Evolutionary conservation across 2,113 vertebrate genomes (phyloP), one percentile per base, ranked within the genome.

Genomic region (Malaclemys terrapin): DNA sequence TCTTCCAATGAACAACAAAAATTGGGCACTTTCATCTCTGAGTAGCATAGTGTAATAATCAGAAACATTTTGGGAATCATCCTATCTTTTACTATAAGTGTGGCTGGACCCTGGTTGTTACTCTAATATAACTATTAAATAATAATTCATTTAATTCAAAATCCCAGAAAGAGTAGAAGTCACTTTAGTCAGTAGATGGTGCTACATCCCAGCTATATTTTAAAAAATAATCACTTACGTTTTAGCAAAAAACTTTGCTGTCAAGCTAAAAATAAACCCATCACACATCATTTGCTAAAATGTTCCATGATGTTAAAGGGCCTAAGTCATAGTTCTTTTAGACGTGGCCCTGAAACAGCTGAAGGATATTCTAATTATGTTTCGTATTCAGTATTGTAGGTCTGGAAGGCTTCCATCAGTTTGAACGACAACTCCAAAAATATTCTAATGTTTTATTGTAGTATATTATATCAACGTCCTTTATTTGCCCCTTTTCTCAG

Each of bases 121-220:
- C 9, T 69, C 56, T 75, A 52, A 85, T 75, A 62, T 75, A 85
- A 53, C 16, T 85, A 31, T 16, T 11, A 79, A 47, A 81, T 95
- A 72, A 94, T 59, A 54, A 22, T 54, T 54, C 53, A 11, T 57
- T 57, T 93, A n/a, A 62, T 42, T 2, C 5, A 42, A 47, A 52
- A 24, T 72, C 50, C 42, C 38, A 8, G 11, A 24, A 42, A 52
- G 27, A 49, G 9, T 54, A 42, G 80, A 52, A 78, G 0, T 5
- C 12, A 38, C 42, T 69, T 31, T 13, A 53, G 47, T 95, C 97
- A 97, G 94, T 14, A 98, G 97, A 94, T 97, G 97, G 97, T 86
- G 96, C 95, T 95, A 80, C 2, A 5, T 84, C 86, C 95, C 95
- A 97, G 65, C 47, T 90, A 17, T 42, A 88, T 38, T 89, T 83